These are phyloP conservation scores for Gambusia yucatana DNA, from an alignment of 2,797 vertebrate species.

Conservation along the genomic window DNA sequence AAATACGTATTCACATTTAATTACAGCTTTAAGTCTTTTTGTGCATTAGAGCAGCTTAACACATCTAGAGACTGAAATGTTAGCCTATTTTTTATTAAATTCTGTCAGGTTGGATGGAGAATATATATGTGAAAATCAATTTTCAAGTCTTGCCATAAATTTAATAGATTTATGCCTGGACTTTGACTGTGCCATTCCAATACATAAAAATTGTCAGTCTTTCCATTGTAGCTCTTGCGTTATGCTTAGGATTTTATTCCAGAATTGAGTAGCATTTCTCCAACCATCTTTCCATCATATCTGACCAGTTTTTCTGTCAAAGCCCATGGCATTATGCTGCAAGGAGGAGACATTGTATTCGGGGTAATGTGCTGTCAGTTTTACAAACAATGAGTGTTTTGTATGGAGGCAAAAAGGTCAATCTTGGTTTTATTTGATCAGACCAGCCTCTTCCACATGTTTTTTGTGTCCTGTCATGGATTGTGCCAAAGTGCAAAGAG, in stretches of 20 bases:
- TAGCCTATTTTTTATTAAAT: not conserved
- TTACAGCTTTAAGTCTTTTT: not conserved
- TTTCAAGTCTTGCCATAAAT: not conserved
- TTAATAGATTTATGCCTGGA: not conserved
- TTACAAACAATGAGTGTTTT: not conserved
- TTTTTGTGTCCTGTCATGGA: not conserved
- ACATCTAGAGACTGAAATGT: not conserved
- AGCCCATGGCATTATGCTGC: not conserved
- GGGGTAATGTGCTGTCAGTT: not conserved
- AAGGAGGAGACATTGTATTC: not conserved
- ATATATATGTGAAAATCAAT: not conserved
- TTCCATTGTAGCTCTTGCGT: not conserved
- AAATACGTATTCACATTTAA: not conserved
- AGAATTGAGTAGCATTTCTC: not conserved
- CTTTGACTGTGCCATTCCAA: not conserved
- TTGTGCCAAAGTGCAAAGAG: not conserved
- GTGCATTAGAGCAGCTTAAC: not conserved
- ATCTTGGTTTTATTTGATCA: not conserved
- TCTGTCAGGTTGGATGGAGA: not conserved
- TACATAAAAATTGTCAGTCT: not conserved
- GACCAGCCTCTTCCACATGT: not conserved
- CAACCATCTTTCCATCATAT: not conserved
- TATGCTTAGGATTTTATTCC: not conserved
- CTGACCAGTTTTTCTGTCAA: not conserved
- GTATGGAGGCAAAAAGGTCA: not conserved